Percentiles rank a stretch among this genome's conserved stretches.
Evolutionary conservation across 2,888 invertebrate genomes (phyloP).

Genomic region (Petrophora chlorosata): DNA sequence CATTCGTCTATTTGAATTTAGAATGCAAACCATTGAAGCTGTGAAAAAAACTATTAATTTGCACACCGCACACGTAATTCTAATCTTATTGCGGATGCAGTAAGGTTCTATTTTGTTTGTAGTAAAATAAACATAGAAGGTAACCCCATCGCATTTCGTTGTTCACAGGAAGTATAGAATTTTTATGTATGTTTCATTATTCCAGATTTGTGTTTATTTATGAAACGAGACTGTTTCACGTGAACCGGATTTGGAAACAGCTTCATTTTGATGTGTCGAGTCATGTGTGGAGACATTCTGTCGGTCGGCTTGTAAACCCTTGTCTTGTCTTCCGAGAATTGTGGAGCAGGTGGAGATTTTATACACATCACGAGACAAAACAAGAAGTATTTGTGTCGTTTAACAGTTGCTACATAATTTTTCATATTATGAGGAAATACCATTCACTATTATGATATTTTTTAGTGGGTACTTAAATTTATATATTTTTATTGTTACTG

Average conservation of each 20-base stretch:
- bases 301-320: constrained; percentile 19
- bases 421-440: too few species aligned
- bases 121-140: constrained; percentile 36
- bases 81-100: constrained; percentile 25
- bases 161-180: constrained; percentile 69
- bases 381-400: neutral
- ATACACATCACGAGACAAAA: constrained; percentile 6
- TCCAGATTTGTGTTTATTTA: constrained; percentile 67
- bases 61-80: constrained; percentile 22
- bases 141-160: constrained; percentile 50
- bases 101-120: constrained; percentile 40
- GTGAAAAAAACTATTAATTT: constrained; percentile 23
- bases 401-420: too few species aligned
- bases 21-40: constrained; percentile 23
- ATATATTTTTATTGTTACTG: too few species aligned
- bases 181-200: constrained; percentile 75
- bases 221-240: constrained; percentile 47
- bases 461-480: too few species aligned
- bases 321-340: constrained; percentile 25
- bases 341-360: constrained; percentile 16
- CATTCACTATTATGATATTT: too few species aligned
- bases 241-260: constrained; percentile 43
- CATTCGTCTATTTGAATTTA: constrained; percentile 28
- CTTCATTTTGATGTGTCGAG: constrained; percentile 23
- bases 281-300: constrained; percentile 22